A percentile compares a stretch with the other conserved stretches of the same genome.
phyloP scores from a whole-genome alignment of 1,140 invertebrate genomes.

The Drosophila cardini region DNA sequence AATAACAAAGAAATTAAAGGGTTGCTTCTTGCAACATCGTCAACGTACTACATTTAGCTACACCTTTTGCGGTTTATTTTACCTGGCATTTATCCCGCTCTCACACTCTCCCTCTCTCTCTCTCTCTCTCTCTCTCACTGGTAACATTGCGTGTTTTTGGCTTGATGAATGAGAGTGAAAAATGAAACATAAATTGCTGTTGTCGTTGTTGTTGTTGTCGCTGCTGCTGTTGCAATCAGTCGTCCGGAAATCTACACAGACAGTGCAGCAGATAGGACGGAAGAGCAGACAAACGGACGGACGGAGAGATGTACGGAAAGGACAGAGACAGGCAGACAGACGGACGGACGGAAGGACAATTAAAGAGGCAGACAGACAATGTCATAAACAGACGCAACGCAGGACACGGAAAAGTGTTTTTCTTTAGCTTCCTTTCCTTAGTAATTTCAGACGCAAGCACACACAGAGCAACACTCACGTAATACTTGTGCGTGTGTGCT shows the following conservation, averaged over 20 bases:
- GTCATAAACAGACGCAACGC: conserved; percentile 63
- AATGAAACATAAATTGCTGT: conserved; percentile 71
- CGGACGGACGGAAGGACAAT: conserved; percentile 41
- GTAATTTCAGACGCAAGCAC: conserved; percentile 28
- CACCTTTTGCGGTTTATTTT: conserved; percentile 41
- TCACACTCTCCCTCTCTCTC: too few relatives aligned
- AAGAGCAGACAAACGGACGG: conserved; percentile 21
- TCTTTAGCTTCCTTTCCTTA: conserved; percentile 42
- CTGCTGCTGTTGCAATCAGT: conserved; percentile 69
- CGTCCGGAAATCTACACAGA: conserved; percentile 79
- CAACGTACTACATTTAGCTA: conserved; percentile 21
- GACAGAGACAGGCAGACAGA: conserved; percentile 22
- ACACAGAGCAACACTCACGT: conserved; percentile 49
- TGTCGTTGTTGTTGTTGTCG: conserved; percentile 32
- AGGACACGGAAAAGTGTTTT: conserved; percentile 63
- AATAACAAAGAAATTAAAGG: conserved; percentile 34
- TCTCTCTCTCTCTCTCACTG: conserved; percentile 6
- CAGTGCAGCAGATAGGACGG: conserved; percentile 44
- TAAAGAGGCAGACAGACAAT: conserved; percentile 44
- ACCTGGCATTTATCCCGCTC: conserved; percentile 5
- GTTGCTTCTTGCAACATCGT: conserved; percentile 33
- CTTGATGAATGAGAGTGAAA: conserved; percentile 80
- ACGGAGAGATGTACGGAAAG: conserved; percentile 38
- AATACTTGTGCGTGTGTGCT: conserved; percentile 37
- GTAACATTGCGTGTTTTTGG: conserved; percentile 67